Percentiles rank a stretch among this genome's conserved stretches.
These are phyloP conservation scores for Digitonthophagus gazella DNA, from an alignment of 2,888 invertebrate species.

Conservation along the genomic window DNA sequence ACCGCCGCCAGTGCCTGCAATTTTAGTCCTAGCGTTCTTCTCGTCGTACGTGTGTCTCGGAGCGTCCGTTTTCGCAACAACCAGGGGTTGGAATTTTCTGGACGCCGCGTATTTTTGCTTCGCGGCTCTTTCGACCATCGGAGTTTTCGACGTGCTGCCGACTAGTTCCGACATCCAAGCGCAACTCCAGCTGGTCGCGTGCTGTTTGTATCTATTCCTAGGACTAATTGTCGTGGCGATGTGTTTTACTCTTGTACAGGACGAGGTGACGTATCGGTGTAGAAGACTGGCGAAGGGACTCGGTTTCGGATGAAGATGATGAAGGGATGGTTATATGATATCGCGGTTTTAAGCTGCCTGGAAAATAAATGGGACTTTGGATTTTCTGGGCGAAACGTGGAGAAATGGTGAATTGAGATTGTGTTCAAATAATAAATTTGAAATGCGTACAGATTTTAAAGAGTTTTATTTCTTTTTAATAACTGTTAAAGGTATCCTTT, in stretches of 20 bases:
- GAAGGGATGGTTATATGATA: neutral
- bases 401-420: too few relatives aligned
- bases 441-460: too few relatives aligned
- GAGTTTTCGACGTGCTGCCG: conserved; percentile 75
- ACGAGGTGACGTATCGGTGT: conserved; percentile 73
- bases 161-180: conserved; percentile 51
- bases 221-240: conserved; percentile 80
- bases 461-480: too few relatives aligned
- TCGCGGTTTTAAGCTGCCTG: too few relatives aligned
- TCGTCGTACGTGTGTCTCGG: conserved; percentile 73
- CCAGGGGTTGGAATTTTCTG: conserved; percentile 77
- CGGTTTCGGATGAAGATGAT: conserved; percentile 51
- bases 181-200: conserved; percentile 73
- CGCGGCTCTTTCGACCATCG: conserved; percentile 79
- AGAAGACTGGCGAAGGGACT: conserved; percentile 68
- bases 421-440: too few relatives aligned
- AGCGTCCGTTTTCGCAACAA: conserved; percentile 74
- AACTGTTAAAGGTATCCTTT: too few relatives aligned
- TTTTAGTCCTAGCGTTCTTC: conserved; percentile 65
- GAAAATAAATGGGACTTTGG: too few relatives aligned
- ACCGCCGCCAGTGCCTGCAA: conserved; percentile 59
- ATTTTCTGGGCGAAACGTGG: too few relatives aligned
- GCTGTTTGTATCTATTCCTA: conserved; percentile 75
- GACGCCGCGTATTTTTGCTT: conserved; percentile 85
- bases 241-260: conserved; percentile 81